Conservation (phyloP, 2,888 invertebrate genomes). For the Embidobia sp. region DNA sequence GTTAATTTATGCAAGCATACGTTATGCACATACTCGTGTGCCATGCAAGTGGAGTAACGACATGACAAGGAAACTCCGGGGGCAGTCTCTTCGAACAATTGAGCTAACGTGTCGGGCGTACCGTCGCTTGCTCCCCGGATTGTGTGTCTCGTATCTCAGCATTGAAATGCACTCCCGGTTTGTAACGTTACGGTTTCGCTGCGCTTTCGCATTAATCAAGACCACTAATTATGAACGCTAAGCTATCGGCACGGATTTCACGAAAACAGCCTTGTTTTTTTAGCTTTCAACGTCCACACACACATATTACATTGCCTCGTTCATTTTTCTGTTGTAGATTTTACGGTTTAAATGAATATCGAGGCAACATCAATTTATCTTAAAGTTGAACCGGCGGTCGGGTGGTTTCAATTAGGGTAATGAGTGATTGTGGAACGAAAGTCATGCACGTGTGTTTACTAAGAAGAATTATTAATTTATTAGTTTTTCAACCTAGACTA, state of each 20-base stretch:
- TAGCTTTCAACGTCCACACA: constrained; percentile 26
- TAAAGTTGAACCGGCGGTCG: constrained; percentile 17
- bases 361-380: constrained; percentile 24
- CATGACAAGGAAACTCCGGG: constrained; percentile 11
- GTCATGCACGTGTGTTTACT: too few relatives aligned
- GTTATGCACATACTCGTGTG: not conserved
- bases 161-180: constrained; percentile 50
- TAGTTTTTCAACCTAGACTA: too few relatives aligned
- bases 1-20: too few relatives aligned
- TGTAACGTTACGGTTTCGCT: constrained; percentile 52
- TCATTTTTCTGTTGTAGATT: constrained; percentile 28
- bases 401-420: constrained; percentile 20
- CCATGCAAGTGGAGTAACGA: constrained; percentile 10
- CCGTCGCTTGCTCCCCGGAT: constrained; percentile 20
- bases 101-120: constrained; percentile 20
- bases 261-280: constrained; percentile 47
- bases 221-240: constrained; percentile 57
- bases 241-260: constrained; percentile 43
- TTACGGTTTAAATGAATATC: constrained; percentile 7
- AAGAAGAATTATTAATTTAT: too few relatives aligned
- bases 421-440: constrained; percentile 23
- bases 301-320: constrained; percentile 2
- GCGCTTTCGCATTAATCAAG: constrained; percentile 59
- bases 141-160: constrained; percentile 20
- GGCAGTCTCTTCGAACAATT: constrained; percentile 41